Percentiles rank a stretch among this genome's conserved stretches.
These are phyloP conservation scores for Sternarchorhynchus goeldii DNA, from an alignment of 2,797 vertebrate genomes.

Conservation along the genomic window DNA sequence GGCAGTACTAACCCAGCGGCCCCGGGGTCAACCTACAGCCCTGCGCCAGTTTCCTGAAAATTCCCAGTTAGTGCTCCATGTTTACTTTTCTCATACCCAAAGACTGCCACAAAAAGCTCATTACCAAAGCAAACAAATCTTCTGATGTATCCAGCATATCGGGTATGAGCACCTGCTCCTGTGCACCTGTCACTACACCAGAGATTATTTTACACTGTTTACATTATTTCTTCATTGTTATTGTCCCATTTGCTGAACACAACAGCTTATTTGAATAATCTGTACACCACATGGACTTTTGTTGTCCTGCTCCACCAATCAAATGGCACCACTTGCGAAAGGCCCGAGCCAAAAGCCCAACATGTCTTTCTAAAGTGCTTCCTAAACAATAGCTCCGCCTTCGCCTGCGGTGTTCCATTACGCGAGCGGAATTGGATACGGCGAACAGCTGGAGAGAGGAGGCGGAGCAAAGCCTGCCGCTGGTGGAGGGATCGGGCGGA, in stretches of 20 bases:
- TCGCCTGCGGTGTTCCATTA: slow-evolving; percentile 18
- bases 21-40: neutral
- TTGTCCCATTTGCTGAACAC: slow-evolving; percentile 12
- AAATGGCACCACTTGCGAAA: slow-evolving; percentile 33
- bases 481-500: slow-evolving; percentile 15
- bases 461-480: slow-evolving; percentile 13
- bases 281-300: slow-evolving; percentile 6
- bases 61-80: neutral
- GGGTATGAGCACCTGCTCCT: slow-evolving; percentile 20
- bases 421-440: slow-evolving; percentile 29
- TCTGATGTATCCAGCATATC: slow-evolving; percentile 1
- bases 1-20: neutral
- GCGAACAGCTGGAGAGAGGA: slow-evolving; percentile 22
- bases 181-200: slow-evolving; percentile 15
- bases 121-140: slow-evolving; percentile 40
- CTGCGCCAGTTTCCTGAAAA: neutral
- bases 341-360: slow-evolving; percentile 24
- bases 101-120: slow-evolving; percentile 15
- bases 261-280: slow-evolving; percentile 32
- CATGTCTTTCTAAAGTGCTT: slow-evolving; percentile 43
- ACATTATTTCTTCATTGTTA: slow-evolving; percentile 5
- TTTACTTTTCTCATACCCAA: neutral
- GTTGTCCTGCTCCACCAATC: slow-evolving; percentile 10
- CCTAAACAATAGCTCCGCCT: slow-evolving; percentile 40
- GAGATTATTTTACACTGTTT: neutral